Evolutionary conservation across 2,797 vertebrate species (phyloP), one percentile per base, ranked within the genome.

Genomic region (Phalloptychus januarius): DNA sequence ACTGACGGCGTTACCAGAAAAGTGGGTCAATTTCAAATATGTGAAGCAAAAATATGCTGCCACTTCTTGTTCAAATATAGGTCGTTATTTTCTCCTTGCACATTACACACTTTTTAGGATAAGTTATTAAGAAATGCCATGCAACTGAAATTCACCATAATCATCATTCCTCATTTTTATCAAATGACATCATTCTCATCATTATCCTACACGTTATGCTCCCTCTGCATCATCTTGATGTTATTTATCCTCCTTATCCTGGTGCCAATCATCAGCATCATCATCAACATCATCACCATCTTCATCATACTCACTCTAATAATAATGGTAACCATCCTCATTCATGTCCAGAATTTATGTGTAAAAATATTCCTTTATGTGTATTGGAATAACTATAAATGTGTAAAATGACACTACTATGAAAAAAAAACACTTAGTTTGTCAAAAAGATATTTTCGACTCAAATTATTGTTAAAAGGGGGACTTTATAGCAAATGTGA

Each of bases 11-110:
- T 73, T 76, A 65, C 56, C 3, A n/a, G 61, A 80, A 84, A 44
- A 93, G 71, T 90, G 82, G 91, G 88, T 90, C 91, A 85, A 42
- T 16, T 81, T 16, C 45, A 8, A 1, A 31, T 83, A 45, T 72
- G 58, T 72, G 11, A 36, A 80, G 70, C 5, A 28, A 70, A 81
- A 81, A 76, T 36, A 75, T 67, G 50, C 15, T 70, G 31, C 61
- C 44, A 54, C 4, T 72, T 12, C 63, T 20, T 13, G 8, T 25
- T 77, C 58, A 31, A 72, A 81, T 77, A 46, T 80, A n/a, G 74
- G 72, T 71, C 69, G 69, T 76, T 76, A 52, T 77, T 76, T 71
- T 6, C 12, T 33, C 2, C 5, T 7, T 31, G 31, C 16, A 33
- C 58, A 61, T 61, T 18, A 15, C 28, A 7, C 58, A 31, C 1